Base-by-base conservation (phyloP, 2,888 invertebrate species). In the Ephialtes manifestator region DNA sequence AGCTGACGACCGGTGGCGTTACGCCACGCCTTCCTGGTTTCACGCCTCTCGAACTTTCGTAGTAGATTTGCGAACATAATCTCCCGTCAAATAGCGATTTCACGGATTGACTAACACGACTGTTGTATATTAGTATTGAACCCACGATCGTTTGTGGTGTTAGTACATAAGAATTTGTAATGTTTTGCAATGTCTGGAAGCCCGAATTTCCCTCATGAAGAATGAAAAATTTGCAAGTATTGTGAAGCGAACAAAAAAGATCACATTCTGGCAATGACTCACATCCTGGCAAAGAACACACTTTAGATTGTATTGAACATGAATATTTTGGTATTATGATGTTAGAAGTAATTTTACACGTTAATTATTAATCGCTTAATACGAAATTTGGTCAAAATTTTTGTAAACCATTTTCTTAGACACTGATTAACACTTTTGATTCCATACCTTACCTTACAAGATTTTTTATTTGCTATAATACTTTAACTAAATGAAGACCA, bases 61-160 rank as follows among this genome's bases (percentile, higher is more conserved):
- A 85, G 87, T 88, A 88, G 90, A 91, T 92, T 91, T 88, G 89
- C 89, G 86, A 83, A 90, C 86, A 90, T 92, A 92, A 93, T 93
- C 92, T 90, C 89, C 91, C 89, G 89, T 87, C 88, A 92, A 93
- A 93, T 92, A 90, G 89, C 88, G 90, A 93, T 93, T 94, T 93
- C 90, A 92, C 90, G 92, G 92, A 82, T 90, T 88, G 89, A 83
- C 89, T 88, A 89, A 79, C 80, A 84, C 81, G 81, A 86, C 83
- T 75, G 89, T 86, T 89, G 78, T 74, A 20, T 11, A 46, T 46
- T 43, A 13, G 43, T 65, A 65, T 39, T 35, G 65, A 65, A 65
- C 15, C 5, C 24, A 35, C 43, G 18, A 18, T 43, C 4, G 31
- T 18, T 39, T 28, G 15, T 60, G 13, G 28, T 31, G 60, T 7